Evolutionary conservation across 92 coral and sea anemone species (phyloP).

Genomic region (Paragorgia papillata): DNA sequence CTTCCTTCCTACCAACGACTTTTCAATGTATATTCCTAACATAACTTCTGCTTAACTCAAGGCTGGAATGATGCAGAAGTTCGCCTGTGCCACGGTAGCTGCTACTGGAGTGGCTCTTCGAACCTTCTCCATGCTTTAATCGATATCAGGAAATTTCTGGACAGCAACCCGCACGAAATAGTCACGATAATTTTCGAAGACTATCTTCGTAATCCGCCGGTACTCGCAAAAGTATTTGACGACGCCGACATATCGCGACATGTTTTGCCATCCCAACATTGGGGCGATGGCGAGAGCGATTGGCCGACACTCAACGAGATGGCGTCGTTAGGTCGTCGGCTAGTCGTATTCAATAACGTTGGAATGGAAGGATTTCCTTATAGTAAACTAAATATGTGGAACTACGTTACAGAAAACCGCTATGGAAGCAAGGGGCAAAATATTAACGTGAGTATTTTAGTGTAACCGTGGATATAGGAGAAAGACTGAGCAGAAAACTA

Average conservation of each 20-base stretch:
- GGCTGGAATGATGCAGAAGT: slow-evolving; percentile 91
- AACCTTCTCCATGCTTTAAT: slow-evolving; percentile 76
- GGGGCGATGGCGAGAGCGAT: slow-evolving; percentile 68
- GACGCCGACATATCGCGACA: slow-evolving; percentile 71
- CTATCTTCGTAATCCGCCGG: slow-evolving; percentile 75
- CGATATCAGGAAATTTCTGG: slow-evolving; percentile 75
- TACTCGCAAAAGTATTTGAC: slow-evolving; percentile 81
- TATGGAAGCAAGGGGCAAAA: slow-evolving; percentile 75
- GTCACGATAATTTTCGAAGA: slow-evolving; percentile 89
- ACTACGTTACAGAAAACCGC: slow-evolving; percentile 82
- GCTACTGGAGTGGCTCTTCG: slow-evolving; percentile 92
- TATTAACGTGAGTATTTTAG: slow-evolving; percentile 54
- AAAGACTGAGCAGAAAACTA: too few relatives aligned
- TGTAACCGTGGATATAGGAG: too few relatives aligned
- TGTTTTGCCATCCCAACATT: slow-evolving; percentile 68
- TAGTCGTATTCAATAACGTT: slow-evolving; percentile 84
- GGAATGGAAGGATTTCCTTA: slow-evolving; percentile 87
- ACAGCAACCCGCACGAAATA: slow-evolving; percentile 71
- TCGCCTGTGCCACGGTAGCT: slow-evolving; percentile 82
- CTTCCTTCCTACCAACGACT: too few relatives aligned
- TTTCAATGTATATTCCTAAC: too few relatives aligned
- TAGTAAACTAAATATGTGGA: slow-evolving; percentile 84
- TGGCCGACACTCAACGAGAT: slow-evolving; percentile 94
- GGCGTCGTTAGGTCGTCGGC: slow-evolving; percentile 77
- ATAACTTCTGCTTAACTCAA: slow-evolving; percentile 8